These are phyloP conservation scores for Erynnis tages DNA, from an alignment of 2,888 invertebrate species.

Conservation along the genomic window DNA sequence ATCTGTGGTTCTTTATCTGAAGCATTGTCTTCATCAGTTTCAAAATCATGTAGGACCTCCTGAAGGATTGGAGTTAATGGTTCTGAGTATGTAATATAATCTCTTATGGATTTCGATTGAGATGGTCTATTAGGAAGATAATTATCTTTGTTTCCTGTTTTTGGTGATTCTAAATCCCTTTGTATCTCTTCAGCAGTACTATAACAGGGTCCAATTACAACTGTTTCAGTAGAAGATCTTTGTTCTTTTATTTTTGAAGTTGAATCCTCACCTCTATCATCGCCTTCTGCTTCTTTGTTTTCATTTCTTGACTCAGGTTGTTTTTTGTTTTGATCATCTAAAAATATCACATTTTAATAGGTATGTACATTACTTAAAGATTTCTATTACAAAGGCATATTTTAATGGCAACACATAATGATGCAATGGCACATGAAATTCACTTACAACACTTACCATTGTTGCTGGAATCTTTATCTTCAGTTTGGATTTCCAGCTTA, in stretches of 20 bases:
- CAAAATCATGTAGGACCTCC: conserved; percentile 62
- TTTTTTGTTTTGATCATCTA: conserved; percentile 11
- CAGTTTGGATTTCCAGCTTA: conserved; percentile 50
- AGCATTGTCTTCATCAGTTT: conserved; percentile 48
- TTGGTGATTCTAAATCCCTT: conserved; percentile 29
- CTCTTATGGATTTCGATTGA: conserved; percentile 48
- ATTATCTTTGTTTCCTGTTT: neutral
- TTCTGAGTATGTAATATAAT: conserved; percentile 58
- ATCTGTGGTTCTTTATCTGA: conserved; percentile 38
- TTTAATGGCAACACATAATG: no score
- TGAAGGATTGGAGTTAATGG: conserved; percentile 59
- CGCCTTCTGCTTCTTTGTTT: conserved; percentile 45
- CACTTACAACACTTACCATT: conserved; percentile 43
- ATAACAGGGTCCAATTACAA: conserved; percentile 57
- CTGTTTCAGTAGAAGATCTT: conserved; percentile 67
- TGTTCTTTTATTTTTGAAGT: conserved; percentile 50
- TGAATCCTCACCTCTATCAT: conserved; percentile 60
- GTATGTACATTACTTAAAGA: no score
- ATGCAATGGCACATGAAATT: neutral
- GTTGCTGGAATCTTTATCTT: conserved; percentile 46
- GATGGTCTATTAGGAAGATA: conserved; percentile 1
- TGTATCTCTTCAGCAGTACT: conserved; percentile 56
- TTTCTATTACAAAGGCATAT: no score
- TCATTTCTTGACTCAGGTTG: conserved; percentile 31
- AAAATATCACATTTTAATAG: neutral